Conservation (phyloP, 1,140 invertebrate species). For the Drosophila murphyi region DNA sequence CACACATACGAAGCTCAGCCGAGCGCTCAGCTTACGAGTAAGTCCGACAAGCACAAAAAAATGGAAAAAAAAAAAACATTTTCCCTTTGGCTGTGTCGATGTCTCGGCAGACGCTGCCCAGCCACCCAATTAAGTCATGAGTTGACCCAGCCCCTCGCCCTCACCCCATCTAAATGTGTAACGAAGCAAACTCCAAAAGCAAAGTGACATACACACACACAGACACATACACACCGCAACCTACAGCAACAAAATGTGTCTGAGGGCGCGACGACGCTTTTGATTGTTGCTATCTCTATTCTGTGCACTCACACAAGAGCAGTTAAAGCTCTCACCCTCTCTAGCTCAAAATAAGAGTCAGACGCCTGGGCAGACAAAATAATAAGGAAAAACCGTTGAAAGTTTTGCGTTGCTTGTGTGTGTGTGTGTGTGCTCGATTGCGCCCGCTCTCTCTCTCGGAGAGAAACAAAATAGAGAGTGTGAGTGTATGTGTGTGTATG, state of each 20-base stretch:
- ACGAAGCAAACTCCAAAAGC: slow-evolving; percentile 26
- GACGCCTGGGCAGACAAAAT: slow-evolving; percentile 53
- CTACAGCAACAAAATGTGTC: slow-evolving; percentile 80
- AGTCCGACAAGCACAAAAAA: slow-evolving; percentile 16
- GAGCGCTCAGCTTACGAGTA: slow-evolving; percentile 15
- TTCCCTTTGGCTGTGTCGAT: slow-evolving; percentile 57
- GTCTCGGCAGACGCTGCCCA: slow-evolving; percentile 78
- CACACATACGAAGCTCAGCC: slow-evolving; percentile 45
- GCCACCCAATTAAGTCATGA: slow-evolving; percentile 82
- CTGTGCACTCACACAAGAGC: neutral
- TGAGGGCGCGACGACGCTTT: slow-evolving; percentile 59
- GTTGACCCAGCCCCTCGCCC: slow-evolving; percentile 43
- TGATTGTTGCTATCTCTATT: slow-evolving; percentile 33
- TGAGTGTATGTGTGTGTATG: slow-evolving; percentile 1
- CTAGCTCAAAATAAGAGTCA: slow-evolving; percentile 26
- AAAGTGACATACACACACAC: neutral
- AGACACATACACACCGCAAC: slow-evolving; percentile 62
- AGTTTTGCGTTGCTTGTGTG: slow-evolving; percentile 39
- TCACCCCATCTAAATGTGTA: slow-evolving; percentile 26
- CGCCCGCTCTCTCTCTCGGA: slow-evolving; percentile 10
- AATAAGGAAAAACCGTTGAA: slow-evolving; percentile 45
- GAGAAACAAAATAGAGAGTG: neutral
- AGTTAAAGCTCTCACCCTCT: slow-evolving; percentile 15
- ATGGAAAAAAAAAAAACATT: slow-evolving; percentile 55
- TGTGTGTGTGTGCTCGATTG: neutral